Evolutionary conservation across 2,888 invertebrate genomes (phyloP), one percentile per base, ranked within the genome.

Genomic region (Petrolisthes manimaculis): DNA sequence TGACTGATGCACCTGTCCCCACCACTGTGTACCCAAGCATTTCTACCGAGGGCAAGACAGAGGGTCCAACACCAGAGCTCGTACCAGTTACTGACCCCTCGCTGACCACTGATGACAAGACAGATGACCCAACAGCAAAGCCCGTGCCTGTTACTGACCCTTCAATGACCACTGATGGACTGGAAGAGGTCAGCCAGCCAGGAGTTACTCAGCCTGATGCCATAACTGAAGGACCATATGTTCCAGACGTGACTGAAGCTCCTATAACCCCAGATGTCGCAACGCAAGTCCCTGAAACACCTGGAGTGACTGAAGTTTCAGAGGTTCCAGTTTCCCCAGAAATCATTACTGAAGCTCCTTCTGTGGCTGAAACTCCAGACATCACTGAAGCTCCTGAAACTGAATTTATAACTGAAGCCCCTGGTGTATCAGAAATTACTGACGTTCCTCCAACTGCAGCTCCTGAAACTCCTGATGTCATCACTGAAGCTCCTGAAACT

Each of bases 81-180:
- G 71, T 6, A 6, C 9, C 9, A 61, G 12, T 18, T 56, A 21
- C 55, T 18, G 81, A 81, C 21, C n/a, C 53, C 14, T 53, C 54
- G 8, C n/a, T 53, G 8, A 18, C 67, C 53, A 81, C 81, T 14
- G 81, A 61, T 4, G 18, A 21, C 21, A 24, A 54, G 37, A 61
- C 81, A 21, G 24, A 51, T 21, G 81, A 0, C 55, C 18, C 37
- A 53, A 24, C 24, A 51, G 24, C 21, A 55, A 12, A 9, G 21
- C 9, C 8, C n/a, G 24, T n/a, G 37, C n/a, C n/a, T 37, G 67
- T 71, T 71, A 71, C 71, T 9, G 71, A 67, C 8, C 75, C 56
- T 24, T 69, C 83, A 6, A 18, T 53, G 53, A 71, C 53, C 18
- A 83, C 69, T 69, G 83, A 83, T 67, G 83, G 79, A 9, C 24